A percentile compares a stretch with the other conserved stretches of the same genome.
Evolutionary conservation across 2,888 invertebrate genomes (phyloP).

Genomic region (Cabera pusaria): DNA sequence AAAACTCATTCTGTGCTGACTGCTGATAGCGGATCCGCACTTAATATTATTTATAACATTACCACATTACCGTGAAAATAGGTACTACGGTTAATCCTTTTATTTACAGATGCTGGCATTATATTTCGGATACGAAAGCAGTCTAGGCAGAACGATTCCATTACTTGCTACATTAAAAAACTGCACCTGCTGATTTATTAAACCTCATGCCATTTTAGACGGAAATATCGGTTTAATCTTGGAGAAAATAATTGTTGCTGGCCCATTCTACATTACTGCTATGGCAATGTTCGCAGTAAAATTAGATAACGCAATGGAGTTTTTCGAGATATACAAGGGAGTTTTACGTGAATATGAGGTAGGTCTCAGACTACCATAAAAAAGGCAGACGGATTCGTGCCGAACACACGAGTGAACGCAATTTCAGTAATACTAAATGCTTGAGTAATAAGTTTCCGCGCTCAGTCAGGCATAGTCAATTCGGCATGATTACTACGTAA

Average conservation of each 20-base stretch:
- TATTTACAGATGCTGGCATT: slow-evolving; percentile 55
- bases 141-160: slow-evolving; percentile 41
- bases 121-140: slow-evolving; percentile 64
- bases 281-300: slow-evolving; percentile 91
- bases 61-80: no score
- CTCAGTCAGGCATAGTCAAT: no score
- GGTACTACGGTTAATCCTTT: background rate
- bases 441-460: no score
- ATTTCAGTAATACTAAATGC: no score
- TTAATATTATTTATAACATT: no score
- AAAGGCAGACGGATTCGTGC: no score
- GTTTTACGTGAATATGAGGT: slow-evolving; percentile 90
- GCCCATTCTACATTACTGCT: slow-evolving; percentile 89
- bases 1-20: no score
- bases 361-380: no score
- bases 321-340: slow-evolving; percentile 95
- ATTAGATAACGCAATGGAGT: slow-evolving; percentile 92
- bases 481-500: no score
- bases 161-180: slow-evolving; percentile 81
- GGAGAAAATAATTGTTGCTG: slow-evolving; percentile 86
- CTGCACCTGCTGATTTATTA: slow-evolving; percentile 92
- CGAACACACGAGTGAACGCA: no score
- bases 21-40: no score
- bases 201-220: slow-evolving; percentile 93
- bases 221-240: slow-evolving; percentile 89